Conservation (phyloP, 2,888 invertebrate species). For the Dugesia japonica region DNA sequence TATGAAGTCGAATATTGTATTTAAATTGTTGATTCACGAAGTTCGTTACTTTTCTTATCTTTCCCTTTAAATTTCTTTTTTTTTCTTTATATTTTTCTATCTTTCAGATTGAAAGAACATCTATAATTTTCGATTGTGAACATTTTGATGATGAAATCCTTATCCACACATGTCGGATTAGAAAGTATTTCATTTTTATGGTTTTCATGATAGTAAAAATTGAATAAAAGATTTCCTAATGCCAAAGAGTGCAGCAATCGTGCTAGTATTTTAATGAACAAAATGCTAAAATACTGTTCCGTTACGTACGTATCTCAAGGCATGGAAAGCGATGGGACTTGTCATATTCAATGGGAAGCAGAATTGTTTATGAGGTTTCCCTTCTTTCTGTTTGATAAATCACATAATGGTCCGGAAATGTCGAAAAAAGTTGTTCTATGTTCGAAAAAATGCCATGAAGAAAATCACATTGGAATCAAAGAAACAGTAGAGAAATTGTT, state of each 20-base stretch:
- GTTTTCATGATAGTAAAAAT: too few relatives aligned
- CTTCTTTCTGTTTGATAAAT: not conserved
- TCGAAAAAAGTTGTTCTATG: constrained; percentile 5
- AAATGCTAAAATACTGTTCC: not conserved
- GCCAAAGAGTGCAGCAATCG: not conserved
- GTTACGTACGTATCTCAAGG: not conserved
- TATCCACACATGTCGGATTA: not conserved
- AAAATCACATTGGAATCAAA: not conserved
- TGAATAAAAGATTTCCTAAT: not conserved
- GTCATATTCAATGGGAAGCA: not conserved
- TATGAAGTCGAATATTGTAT: not conserved
- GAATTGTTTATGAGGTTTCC: not conserved
- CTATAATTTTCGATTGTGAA: not conserved
- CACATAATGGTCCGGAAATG: not conserved
- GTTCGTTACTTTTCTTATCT: too few relatives aligned
- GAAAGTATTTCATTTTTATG: not conserved
- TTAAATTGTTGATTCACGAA: not conserved
- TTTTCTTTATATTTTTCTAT: not conserved
- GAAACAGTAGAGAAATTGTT: not conserved
- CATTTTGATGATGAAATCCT: not conserved
- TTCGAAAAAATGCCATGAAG: not conserved
- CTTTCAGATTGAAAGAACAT: not conserved
- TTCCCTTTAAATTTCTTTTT: not conserved
- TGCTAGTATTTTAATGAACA: not conserved
- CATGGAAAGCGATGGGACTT: not conserved